Evolutionary conservation across 2,113 vertebrate species (phyloP), one percentile per base, ranked within the genome.

Genomic region (Rhegmatorhina hoffmannsi): DNA sequence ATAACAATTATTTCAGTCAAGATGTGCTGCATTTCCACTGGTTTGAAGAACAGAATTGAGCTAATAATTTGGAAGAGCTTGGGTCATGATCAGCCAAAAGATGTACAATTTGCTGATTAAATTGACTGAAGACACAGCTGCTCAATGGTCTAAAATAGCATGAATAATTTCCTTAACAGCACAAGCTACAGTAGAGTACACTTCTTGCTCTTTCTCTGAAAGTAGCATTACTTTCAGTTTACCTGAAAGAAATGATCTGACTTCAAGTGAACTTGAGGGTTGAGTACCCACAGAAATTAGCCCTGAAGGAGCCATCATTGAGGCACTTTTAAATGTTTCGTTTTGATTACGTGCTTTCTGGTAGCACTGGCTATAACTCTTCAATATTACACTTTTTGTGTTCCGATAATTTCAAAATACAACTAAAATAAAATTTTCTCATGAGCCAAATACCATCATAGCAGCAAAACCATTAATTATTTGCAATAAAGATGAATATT

Each of bases 41-140:
- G 50, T 94, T 53, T 88, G 43, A 90, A 80, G 59, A 74, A 66
- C 26, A 89, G 56, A 70, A 87, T 55, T 7, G 12, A 43, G 33
- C 16, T 83, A 94, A 84, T 90, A 76, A 86, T 84, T 90, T 89
- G 83, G 55, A 94, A 84, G 64, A 91, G 47, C 74, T 44, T 80
- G 47, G 67, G 50, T 81, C 64, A 58, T 49, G 68, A 77, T 92
- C 81, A 91, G 55, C 50, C 68, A 80, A 68, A 90, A 72, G 60
- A 84, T 56, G 69, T 69, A 74, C 10, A 77, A 92, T 79, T 86
- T 11, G 0, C 59, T 86, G 72, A 92, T 90, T 93, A 88, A 89
- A 93, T 67, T 92, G 83, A 86, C 43, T 90, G 50, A 90, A 86
- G 83, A 85, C 62, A 76, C 34, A 84, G 79, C 53, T 81, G 68